Percentiles rank a stretch among this genome's conserved stretches.
phyloP scores from a whole-genome alignment of 2,797 vertebrate genomes.

The Chelmon rostratus region DNA sequence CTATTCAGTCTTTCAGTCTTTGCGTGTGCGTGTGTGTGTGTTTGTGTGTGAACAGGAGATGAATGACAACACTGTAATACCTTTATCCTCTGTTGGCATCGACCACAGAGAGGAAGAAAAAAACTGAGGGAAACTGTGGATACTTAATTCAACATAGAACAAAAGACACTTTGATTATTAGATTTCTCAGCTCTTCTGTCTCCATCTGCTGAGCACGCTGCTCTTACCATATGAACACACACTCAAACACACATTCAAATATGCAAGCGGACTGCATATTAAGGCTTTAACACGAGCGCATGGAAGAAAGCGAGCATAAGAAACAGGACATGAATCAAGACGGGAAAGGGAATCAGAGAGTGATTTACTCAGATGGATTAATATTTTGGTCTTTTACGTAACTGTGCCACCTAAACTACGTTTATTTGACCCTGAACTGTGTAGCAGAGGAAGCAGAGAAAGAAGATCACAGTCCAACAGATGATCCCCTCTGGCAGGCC shows the following conservation, averaged over 20 bases:
- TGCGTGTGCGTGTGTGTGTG: constrained; percentile 4
- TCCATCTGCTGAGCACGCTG: constrained; percentile 48
- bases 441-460: constrained; percentile 39
- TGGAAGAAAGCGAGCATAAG: constrained; percentile 12
- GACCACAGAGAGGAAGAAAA: constrained; percentile 29
- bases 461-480: constrained; percentile 55
- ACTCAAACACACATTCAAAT: constrained; percentile 12
- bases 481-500: constrained; percentile 45
- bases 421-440: constrained; percentile 36
- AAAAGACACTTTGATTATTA: constrained; percentile 63
- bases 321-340: constrained; percentile 1
- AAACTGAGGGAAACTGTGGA: constrained; percentile 35
- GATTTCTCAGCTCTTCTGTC: constrained; percentile 48
- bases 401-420: constrained; percentile 24
- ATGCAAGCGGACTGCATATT: not conserved
- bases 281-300: not conserved
- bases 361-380: not conserved
- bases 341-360: not conserved
- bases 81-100: constrained; percentile 55
- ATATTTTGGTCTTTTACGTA: constrained; percentile 5
- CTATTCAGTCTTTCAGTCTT: constrained; percentile 36
- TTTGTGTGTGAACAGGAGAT: constrained; percentile 29
- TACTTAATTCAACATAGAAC: constrained; percentile 50
- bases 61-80: constrained; percentile 59
- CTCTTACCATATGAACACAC: constrained; percentile 32